Conservation (phyloP, 2,113 vertebrate genomes). For the Rhabdomys dilectus region DNA sequence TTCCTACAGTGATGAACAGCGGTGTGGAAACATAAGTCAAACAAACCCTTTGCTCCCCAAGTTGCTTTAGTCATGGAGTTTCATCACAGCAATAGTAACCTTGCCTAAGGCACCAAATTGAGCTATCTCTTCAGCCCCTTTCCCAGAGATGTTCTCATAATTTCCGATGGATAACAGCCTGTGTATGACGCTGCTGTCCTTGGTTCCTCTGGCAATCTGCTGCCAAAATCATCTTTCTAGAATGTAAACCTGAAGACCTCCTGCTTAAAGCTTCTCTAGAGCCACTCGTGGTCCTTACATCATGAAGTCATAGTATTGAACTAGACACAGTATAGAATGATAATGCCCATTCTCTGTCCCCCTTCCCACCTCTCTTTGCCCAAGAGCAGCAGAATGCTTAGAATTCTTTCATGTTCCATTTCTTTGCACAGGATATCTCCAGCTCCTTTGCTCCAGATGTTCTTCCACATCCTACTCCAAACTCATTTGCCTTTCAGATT, state of each 20-base stretch:
- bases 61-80: background rate
- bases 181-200: background rate
- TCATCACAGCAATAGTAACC: background rate
- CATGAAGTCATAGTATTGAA: background rate
- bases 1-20: background rate
- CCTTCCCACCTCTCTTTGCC: background rate
- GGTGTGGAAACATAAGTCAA: background rate
- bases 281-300: background rate
- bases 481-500: background rate
- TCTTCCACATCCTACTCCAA: background rate
- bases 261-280: background rate
- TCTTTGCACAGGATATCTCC: background rate
- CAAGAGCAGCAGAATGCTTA: background rate
- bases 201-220: background rate
- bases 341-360: background rate
- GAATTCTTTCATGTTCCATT: background rate
- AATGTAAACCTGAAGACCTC: constrained; percentile 20
- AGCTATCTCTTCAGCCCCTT: background rate
- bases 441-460: background rate
- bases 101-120: background rate
- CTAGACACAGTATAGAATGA: too few relatives aligned
- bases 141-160: background rate
- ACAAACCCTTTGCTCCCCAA: background rate
- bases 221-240: background rate
- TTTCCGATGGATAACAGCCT: background rate